Percentiles rank a stretch among this genome's conserved stretches.
Conservation (phyloP, 2,113 vertebrate genomes). For the Ia io region DNA sequence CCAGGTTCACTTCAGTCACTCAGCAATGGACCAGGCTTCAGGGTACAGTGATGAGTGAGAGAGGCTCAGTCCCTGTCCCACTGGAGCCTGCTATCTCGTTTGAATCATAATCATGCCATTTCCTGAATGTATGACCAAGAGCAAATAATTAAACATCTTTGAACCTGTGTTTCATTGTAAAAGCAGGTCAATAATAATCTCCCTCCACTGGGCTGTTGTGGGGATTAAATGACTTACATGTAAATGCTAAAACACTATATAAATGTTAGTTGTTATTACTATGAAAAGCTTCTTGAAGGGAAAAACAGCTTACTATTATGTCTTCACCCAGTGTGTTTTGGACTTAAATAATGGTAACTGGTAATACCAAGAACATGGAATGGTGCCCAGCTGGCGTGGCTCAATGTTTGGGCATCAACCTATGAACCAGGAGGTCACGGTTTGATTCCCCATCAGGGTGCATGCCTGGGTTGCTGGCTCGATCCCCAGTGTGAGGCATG, state of each 20-base stretch:
- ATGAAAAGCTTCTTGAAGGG: background rate
- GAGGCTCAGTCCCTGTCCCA: background rate
- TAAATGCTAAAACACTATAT: background rate
- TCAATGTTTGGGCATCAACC: too few relatives aligned
- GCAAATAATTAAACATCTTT: background rate
- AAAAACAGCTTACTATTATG: background rate
- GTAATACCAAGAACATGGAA: background rate
- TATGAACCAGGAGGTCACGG: too few relatives aligned
- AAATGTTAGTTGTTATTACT: background rate
- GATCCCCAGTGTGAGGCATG: too few relatives aligned
- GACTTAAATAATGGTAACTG: background rate
- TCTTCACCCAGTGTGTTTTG: background rate
- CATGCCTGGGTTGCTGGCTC: too few relatives aligned
- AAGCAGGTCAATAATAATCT: background rate
- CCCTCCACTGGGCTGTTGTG: background rate
- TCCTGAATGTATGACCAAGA: background rate
- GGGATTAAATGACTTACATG: background rate
- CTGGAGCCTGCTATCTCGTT: background rate
- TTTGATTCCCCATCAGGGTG: too few relatives aligned
- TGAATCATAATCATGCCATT: background rate
- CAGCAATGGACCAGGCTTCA: background rate
- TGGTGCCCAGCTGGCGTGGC: background rate
- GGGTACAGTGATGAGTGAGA: background rate
- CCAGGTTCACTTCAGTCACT: background rate
- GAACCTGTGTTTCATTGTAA: slow-evolving; percentile 6